These are phyloP conservation scores for Acanthosepion esculentum DNA, from an alignment of 2,888 invertebrate genomes.

Conservation along the genomic window DNA sequence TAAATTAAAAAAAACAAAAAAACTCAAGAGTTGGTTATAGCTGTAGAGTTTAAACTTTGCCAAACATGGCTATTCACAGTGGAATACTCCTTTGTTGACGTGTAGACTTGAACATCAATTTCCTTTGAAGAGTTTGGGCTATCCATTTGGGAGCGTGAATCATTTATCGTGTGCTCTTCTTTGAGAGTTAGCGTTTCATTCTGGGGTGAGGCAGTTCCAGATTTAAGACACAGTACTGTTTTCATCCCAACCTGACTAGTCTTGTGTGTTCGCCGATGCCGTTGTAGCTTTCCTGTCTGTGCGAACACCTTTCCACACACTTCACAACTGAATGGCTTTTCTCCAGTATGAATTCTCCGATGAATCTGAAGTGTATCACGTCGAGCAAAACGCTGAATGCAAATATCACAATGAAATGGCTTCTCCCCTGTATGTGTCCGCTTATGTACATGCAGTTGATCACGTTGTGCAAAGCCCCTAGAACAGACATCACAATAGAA, in stretches of 20 bases:
- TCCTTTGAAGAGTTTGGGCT: background rate
- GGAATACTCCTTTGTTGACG: conserved; percentile 35
- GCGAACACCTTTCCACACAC: conserved; percentile 24
- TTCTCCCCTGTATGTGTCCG: conserved; percentile 35
- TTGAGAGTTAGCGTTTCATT: background rate
- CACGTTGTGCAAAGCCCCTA: conserved; percentile 37
- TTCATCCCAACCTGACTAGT: background rate
- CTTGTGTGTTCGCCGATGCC: conserved; percentile 38
- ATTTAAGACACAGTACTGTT: background rate
- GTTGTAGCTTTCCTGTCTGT: conserved; percentile 38
- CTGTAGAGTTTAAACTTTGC: conserved; percentile 16
- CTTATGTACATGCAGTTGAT: conserved; percentile 34
- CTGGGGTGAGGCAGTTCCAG: background rate
- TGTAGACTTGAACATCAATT: background rate
- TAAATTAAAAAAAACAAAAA: background rate
- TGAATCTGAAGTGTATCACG: conserved; percentile 42
- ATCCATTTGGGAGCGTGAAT: background rate
- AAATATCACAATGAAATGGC: conserved; percentile 39
- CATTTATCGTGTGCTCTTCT: background rate
- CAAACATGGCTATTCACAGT: conserved; percentile 36
- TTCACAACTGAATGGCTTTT: conserved; percentile 38
- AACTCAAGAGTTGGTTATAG: background rate
- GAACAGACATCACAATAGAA: conserved; percentile 35
- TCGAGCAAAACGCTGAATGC: conserved; percentile 42
- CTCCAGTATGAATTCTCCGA: conserved; percentile 25